Conservation (phyloP, 2,888 invertebrate species). For the Mimachlamys varia region DNA sequence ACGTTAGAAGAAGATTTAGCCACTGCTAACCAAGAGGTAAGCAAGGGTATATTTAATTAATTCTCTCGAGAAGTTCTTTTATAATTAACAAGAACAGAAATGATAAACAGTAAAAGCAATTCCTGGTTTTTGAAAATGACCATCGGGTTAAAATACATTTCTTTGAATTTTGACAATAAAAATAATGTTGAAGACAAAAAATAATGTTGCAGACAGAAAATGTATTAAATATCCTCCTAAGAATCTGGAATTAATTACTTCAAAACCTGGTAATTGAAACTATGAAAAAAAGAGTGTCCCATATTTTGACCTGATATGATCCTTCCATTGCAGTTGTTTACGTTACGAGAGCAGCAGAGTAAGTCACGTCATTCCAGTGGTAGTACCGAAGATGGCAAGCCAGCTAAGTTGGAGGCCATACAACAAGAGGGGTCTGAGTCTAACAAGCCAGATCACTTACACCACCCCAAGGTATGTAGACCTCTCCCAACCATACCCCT, state of each 20-base stretch:
- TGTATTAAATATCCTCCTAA: too few species aligned
- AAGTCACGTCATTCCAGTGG: constrained; percentile 79
- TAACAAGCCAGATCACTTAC: constrained; percentile 47
- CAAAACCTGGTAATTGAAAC: too few species aligned
- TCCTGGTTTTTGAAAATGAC: too few species aligned
- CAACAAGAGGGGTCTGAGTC: constrained; percentile 52
- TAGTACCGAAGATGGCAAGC: constrained; percentile 74
- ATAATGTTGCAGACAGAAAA: too few species aligned
- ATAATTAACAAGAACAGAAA: too few species aligned
- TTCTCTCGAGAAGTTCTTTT: too few species aligned
- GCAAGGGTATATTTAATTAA: constrained; percentile 55
- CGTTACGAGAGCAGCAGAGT: constrained; percentile 77
- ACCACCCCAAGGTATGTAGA: constrained; percentile 46
- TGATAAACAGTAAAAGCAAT: too few species aligned
- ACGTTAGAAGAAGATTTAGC: constrained; percentile 97
- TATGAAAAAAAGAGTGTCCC: too few species aligned
- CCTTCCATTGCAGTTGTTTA: constrained; percentile 74
- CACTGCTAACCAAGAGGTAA: constrained; percentile 97
- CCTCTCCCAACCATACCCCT: constrained; percentile 38
- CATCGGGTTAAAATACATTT: too few species aligned
- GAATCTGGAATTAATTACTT: too few species aligned
- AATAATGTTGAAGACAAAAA: too few species aligned
- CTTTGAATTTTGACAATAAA: too few species aligned
- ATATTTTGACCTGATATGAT: neutral
- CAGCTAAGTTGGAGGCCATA: constrained; percentile 64